Base-by-base conservation (phyloP, 2,888 invertebrate genomes). In the Ochropleura leucogaster region DNA sequence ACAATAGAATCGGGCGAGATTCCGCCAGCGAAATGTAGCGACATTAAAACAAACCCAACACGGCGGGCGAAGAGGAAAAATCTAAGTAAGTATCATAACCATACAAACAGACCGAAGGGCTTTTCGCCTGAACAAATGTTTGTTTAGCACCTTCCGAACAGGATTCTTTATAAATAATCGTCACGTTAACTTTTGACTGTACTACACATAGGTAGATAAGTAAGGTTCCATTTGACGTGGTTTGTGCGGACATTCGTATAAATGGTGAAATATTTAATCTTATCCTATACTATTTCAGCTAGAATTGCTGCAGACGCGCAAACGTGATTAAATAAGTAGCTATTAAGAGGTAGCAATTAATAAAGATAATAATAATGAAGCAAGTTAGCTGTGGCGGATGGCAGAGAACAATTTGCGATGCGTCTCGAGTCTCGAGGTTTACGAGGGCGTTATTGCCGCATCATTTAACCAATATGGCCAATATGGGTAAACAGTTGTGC, bases 1-100 rank as follows among this genome's bases (percentile, higher is more conserved):
- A 94, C 92, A 92, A 91, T 90, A 86, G 82, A 83, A 78, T 85
- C 74, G 84, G 85, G 80, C 68, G 76, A 85, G 84, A 85, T 87
- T 80, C 75, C 66, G 73, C 64, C 77, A 66, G 69, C 68, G 59
- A 80, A 81, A 86, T 72, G 67, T 72, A 70, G 57, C 67, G 74
- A 76, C 46, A 68, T 68, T 79, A 74, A 80, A 84, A 69, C 74
- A 72, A 70, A 81, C 68, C 55, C 64, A 69, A 62, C 68, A 62
- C 59, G 53, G 65, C 63, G 49, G 57, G 30, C 46, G 67, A 79
- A 63, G 76, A 77, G 68, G 72, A 72, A 79, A 83, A 81, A 80
- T 70, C 79, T 59, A 68, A 77, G 79, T 82, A 77, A 44, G 62
- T 62, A 62, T 86, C 85, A 79, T 80, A 82, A 82, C 74, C 75